Base-by-base conservation (phyloP, 2,888 invertebrate species). In the Agrochola circellaris region DNA sequence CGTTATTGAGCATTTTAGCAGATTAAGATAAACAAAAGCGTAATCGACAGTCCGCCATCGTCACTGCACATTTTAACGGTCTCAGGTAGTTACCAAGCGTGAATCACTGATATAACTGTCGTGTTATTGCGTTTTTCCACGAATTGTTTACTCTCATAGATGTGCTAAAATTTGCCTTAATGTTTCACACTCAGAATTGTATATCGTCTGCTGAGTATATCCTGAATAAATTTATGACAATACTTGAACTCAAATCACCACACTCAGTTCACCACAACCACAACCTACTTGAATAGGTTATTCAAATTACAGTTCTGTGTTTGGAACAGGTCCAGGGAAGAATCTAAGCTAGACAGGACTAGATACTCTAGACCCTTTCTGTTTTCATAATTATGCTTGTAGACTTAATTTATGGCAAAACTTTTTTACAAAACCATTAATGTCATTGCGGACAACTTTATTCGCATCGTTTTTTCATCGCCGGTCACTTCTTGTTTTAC, bases 31-130 rank as follows among this genome's bases (percentile, higher is more conserved):
- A 77, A 80, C 73, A 79, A 77, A 79, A 87, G 83, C 81, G 81
- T 88, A 86, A 87, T 87, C 77, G 76, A 82, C 82, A 81, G 68
- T 75, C 66, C 62, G 66, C 76, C 79, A 75, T 70, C 89, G 89
- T 90, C 91, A 90, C 85, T 90, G 87, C 87, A 89, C 90, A 90
- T 89, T 90, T 92, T 95, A 96, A 95, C 96, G 96, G 96, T 95
- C 89, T 89, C 89, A 91, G 93, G 92, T 93, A 93, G 93, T 90
- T 89, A 92, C 90, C 81, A 84, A 90, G 89, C 90, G 94, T 96
- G 95, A 96, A 93, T 96, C 96, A 96, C 91, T 92, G 90, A 92
- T 93, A 92, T 95, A 96, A 96, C 96, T 96, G 96, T 96, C 92
- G 81, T 92, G 92, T 94, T 95, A 94, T 94, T 93, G 89, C 90